Evolutionary conservation across 2,888 invertebrate genomes (phyloP), one percentile per base, ranked within the genome.

Genomic region (Lasioglossum pauxillum): DNA sequence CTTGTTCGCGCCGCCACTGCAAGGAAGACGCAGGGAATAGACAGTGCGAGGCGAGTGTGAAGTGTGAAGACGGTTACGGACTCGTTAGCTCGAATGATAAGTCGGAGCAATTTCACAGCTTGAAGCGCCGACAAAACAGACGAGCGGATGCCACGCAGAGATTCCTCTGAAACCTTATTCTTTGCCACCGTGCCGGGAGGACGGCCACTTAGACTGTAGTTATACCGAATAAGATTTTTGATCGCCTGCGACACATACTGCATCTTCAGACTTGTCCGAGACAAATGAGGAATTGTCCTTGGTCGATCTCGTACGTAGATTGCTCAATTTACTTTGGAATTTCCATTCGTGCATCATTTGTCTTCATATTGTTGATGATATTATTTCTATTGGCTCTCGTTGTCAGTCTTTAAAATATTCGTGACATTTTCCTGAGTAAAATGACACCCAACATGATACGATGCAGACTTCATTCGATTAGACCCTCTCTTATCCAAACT

Each of bases 51-150:
- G 75, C 83, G 91, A 89, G 92, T 92, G 92, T 90, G 91, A 92
- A 92, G 93, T 90, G 92, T 92, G 93, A 94, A 92, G 94, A 93
- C 91, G 93, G 93, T 93, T 92, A 92, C 92, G 92, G 91, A 93
- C 93, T 95, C 95, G 94, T 95, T 95, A 94, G 93, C 88, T 90
- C 90, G 93, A 93, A 95, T 94, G 94, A 95, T 95, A 95, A 95
- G 95, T 95, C 94, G 93, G 93, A 94, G 93, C 93, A 93, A 93
- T 94, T 94, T 94, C 93, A 94, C 92, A 91, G 89, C 91, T 91
- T 91, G 91, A 92, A 91, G 90, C 89, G 92, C 92, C 92, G 92
- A 92, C 92, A 91, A 91, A 91, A 90, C 91, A 73, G 85, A 78
- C 80, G 79, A 84, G 80, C 85, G 82, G 86, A 89, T 88, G 87